phyloP scores from a whole-genome alignment of 2,113 vertebrate genomes.

The Acrocephalus kingi region DNA sequence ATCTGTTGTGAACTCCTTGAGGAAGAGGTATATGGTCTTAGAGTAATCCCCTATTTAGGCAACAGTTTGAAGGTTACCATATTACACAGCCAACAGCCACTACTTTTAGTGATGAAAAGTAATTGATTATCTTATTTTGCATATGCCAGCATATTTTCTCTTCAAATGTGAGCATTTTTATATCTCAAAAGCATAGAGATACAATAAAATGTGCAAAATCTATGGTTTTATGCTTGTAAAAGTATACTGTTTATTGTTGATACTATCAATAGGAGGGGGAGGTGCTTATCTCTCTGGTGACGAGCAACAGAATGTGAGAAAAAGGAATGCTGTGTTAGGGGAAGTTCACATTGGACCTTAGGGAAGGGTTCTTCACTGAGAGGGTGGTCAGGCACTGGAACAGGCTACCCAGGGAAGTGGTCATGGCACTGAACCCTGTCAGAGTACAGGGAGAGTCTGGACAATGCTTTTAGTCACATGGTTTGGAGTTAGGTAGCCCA shows the following conservation, averaged over 20 bases:
- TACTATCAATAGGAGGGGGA: background rate
- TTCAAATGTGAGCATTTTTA: background rate
- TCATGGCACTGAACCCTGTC: background rate
- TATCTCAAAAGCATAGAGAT: background rate
- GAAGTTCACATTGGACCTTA: background rate
- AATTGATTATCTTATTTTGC: background rate
- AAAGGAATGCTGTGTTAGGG: background rate
- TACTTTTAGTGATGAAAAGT: background rate
- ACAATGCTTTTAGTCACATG: too few species aligned
- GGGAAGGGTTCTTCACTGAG: background rate
- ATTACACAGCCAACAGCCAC: background rate
- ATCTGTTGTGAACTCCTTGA: background rate
- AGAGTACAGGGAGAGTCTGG: background rate
- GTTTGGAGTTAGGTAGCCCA: background rate
- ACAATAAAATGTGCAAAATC: background rate
- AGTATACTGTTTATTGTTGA: background rate
- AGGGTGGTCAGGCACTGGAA: background rate
- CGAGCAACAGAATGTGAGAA: accelerated
- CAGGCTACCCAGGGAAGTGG: background rate
- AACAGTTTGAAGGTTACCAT: background rate
- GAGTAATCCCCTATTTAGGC: background rate
- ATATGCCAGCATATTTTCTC: background rate
- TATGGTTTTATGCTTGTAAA: background rate
- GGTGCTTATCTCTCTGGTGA: background rate
- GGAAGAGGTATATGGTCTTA: background rate